These are phyloP conservation scores for Abramis brama DNA, from an alignment of 2,113 vertebrate genomes.

Conservation along the genomic window DNA sequence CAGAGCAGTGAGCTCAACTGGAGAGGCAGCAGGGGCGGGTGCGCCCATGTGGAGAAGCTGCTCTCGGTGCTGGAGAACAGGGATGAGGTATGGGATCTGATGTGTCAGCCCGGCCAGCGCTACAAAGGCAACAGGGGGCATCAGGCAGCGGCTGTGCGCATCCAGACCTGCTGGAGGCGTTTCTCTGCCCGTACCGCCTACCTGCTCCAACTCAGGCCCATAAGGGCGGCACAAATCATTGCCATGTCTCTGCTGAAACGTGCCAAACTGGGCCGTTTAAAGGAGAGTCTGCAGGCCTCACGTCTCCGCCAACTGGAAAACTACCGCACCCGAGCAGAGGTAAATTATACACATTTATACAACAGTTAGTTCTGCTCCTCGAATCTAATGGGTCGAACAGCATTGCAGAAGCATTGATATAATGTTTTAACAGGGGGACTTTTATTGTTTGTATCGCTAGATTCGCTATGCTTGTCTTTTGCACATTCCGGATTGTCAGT, in stretches of 20 bases:
- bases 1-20: constrained; percentile 63
- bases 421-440: neutral
- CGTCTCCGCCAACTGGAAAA: constrained; percentile 84
- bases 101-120: constrained; percentile 76
- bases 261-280: constrained; percentile 68
- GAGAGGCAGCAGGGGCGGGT: constrained; percentile 44
- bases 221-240: constrained; percentile 82
- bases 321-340: constrained; percentile 84
- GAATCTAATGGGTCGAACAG: neutral
- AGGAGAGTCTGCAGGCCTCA: constrained; percentile 75
- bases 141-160: constrained; percentile 69
- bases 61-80: constrained; percentile 78
- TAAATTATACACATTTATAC: constrained; percentile 60
- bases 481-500: neutral
- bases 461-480: no score
- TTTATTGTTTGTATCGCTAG: neutral
- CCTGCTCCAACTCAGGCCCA: constrained; percentile 63
- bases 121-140: constrained; percentile 78
- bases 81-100: constrained; percentile 64
- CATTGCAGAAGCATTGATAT: neutral
- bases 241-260: constrained; percentile 75
- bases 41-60: constrained; percentile 50
- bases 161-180: constrained; percentile 80
- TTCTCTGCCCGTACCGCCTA: constrained; percentile 67
- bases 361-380: neutral